These are phyloP conservation scores for Vipera ursinii DNA, from an alignment of 2,797 vertebrate genomes.

Conservation along the genomic window DNA sequence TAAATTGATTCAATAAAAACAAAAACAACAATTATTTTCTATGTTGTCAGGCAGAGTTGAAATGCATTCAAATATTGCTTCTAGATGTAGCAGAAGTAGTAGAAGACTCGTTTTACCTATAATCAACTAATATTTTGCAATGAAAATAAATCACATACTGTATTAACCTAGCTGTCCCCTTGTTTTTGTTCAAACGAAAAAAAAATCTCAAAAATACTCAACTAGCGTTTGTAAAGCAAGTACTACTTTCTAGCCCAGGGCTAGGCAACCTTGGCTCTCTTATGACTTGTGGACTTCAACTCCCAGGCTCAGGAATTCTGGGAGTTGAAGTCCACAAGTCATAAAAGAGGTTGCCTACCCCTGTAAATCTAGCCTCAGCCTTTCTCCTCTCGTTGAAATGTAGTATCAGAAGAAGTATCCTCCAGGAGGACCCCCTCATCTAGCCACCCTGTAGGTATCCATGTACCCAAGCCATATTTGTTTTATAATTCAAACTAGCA, in stretches of 20 bases:
- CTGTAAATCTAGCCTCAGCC: no score
- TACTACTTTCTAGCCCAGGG: neutral
- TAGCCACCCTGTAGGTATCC: neutral
- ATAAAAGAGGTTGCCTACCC: no score
- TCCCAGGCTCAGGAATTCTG: no score
- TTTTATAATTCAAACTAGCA: neutral
- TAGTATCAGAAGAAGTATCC: neutral
- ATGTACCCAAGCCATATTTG: neutral
- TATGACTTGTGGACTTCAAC: no score
- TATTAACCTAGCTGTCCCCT: constrained; percentile 12
- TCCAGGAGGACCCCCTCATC: neutral
- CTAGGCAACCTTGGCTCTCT: no score
- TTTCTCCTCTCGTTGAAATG: no score
- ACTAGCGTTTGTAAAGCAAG: neutral
- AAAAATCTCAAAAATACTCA: neutral
- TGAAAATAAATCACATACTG: constrained; percentile 29
- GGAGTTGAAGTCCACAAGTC: no score
- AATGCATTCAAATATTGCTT: constrained; percentile 9
- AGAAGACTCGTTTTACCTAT: constrained; percentile 42
- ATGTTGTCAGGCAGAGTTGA: constrained; percentile 30
- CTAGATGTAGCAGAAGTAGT: constrained; percentile 32
- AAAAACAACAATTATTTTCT: constrained; percentile 39
- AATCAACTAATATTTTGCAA: constrained; percentile 25
- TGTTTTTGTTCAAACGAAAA: neutral
- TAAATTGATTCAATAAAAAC: constrained; percentile 49